A percentile compares a stretch with the other conserved stretches of the same genome.
Evolutionary conservation across 37 sponge, comb jelly and placozoan genomes (phyloP).

Genomic region (Haliclona indistincta): DNA sequence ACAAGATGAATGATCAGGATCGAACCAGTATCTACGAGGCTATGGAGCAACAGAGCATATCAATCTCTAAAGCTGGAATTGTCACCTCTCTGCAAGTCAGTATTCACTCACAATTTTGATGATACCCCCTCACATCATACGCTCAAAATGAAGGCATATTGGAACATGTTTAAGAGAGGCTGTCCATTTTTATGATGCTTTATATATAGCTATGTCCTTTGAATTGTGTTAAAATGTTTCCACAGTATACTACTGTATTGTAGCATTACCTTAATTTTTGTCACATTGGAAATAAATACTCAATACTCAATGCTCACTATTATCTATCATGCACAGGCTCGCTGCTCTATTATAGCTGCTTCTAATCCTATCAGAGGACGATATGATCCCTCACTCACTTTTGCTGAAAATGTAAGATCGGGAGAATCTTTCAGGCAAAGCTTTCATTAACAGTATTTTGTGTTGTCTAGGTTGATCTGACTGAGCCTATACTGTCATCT

Average conservation of each 20-base stretch:
- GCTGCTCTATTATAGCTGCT: constrained; percentile 96
- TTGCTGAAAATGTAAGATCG: constrained; percentile 91
- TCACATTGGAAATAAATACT: no score
- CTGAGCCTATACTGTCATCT: constrained; percentile 99
- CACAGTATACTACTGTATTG: no score
- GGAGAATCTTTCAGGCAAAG: no score
- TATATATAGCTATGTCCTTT: no score
- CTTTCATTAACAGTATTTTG: no score
- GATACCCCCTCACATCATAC: no score
- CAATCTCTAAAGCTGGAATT: constrained; percentile 98
- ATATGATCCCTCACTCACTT: constrained; percentile 97
- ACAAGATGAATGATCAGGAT: constrained; percentile 99
- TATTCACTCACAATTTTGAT: no score
- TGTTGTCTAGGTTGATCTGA: constrained; percentile 87
- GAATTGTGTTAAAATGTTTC: no score
- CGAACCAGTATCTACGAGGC: constrained; percentile 98
- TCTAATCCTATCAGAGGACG: constrained; percentile 98
- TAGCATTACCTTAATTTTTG: no score
- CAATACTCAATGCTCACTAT: background rate
- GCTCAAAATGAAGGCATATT: no score
- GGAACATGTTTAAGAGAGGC: no score
- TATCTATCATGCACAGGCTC: constrained; percentile 45
- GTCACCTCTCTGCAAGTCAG: constrained; percentile 91
- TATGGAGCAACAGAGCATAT: constrained; percentile 99
- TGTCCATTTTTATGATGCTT: no score